Percentiles rank a stretch among this genome's conserved stretches.
phyloP scores from a whole-genome alignment of 2,797 vertebrate species.

The Halcyon smyrnensis region DNA sequence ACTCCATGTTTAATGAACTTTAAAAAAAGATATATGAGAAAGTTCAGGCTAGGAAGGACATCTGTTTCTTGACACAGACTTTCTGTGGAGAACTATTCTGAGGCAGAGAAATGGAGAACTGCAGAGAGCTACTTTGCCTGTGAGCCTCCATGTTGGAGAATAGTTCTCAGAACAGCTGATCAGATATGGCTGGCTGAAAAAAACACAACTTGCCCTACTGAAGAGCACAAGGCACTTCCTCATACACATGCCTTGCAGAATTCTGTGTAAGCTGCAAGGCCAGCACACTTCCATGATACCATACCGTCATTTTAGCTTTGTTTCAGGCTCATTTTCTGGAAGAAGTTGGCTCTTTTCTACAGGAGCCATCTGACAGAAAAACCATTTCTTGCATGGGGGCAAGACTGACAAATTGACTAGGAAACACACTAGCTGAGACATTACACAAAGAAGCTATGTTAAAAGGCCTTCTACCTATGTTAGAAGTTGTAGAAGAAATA shows the following conservation, averaged over 20 bases:
- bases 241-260: background rate
- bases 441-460: background rate
- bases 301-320: background rate
- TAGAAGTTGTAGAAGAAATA: background rate
- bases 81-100: background rate
- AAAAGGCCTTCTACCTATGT: background rate
- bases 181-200: background rate
- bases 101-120: background rate
- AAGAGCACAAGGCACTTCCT: background rate
- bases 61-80: background rate
- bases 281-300: background rate
- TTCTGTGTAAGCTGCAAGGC: background rate
- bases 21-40: background rate
- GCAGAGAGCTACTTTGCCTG: background rate
- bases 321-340: background rate
- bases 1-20: background rate
- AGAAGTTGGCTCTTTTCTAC: background rate
- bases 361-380: background rate
- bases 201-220: background rate
- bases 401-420: background rate
- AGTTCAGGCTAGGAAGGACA: background rate
- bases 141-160: background rate
- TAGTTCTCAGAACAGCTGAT: background rate
- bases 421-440: background rate
- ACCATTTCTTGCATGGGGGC: background rate